Percentiles rank a stretch among this genome's conserved stretches.
phyloP scores from a whole-genome alignment of 2,888 invertebrate genomes.

The Troglohyphantes excavatus region DNA sequence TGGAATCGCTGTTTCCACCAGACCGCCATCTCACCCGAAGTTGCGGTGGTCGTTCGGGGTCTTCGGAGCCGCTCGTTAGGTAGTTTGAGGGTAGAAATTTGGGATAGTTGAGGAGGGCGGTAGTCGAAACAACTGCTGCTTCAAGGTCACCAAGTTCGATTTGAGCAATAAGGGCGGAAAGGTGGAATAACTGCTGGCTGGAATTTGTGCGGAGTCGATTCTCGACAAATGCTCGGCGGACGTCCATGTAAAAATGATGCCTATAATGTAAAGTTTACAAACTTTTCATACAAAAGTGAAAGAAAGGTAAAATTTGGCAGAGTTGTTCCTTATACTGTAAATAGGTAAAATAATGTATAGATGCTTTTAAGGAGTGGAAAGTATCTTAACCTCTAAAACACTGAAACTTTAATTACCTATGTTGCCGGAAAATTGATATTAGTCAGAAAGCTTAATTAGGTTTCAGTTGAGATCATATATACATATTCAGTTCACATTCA shows the following conservation, averaged over 20 bases:
- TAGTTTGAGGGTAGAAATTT: constrained; percentile 77
- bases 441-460: no score
- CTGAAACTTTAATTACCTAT: no score
- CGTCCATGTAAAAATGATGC: constrained; percentile 92
- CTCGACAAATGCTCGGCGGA: constrained; percentile 89
- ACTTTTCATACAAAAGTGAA: no score
- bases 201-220: constrained; percentile 88
- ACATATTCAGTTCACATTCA: no score
- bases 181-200: constrained; percentile 87
- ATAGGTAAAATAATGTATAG: no score
- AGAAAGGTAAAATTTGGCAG: no score
- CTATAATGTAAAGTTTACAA: constrained; percentile 82
- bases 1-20: constrained; percentile 58
- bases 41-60: constrained; percentile 51
- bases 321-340: no score
- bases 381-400: no score
- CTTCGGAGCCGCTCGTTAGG: neutral
- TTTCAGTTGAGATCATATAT: no score
- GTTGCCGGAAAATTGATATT: no score
- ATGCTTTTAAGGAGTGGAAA: no score
- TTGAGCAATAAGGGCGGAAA: constrained; percentile 90
- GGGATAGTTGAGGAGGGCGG: constrained; percentile 79
- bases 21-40: constrained; percentile 72
- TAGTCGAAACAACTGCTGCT: constrained; percentile 21
- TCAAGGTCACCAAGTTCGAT: constrained; percentile 87